Percentiles rank a stretch among this genome's conserved stretches.
Evolutionary conservation across 2,797 vertebrate genomes (phyloP).

Genomic region (Varecia variegata): DNA sequence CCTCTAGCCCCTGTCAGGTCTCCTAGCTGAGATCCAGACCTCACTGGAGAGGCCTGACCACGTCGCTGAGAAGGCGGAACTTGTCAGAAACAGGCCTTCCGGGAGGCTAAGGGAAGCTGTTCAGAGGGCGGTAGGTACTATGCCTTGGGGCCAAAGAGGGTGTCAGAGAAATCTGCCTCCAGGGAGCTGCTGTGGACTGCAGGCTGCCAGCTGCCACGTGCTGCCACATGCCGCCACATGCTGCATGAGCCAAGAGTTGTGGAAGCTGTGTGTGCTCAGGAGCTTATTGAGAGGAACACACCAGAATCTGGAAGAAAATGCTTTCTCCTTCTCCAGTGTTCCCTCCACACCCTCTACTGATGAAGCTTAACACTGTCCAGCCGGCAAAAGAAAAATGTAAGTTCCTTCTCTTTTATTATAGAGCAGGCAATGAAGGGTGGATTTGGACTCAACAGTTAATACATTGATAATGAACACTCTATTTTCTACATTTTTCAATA

Average conservation of each 20-base stretch:
- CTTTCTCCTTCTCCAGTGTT: neutral
- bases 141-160: too few relatives aligned
- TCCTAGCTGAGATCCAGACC: neutral
- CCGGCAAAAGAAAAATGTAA: neutral
- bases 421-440: neutral
- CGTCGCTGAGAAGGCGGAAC: neutral
- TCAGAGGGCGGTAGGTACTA: neutral
- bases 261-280: neutral
- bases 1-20: rapidly evolving
- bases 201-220: too few relatives aligned
- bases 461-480: neutral
- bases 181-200: neutral
- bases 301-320: neutral
- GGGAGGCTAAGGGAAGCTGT: neutral
- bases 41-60: neutral
- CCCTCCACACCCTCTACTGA: neutral
- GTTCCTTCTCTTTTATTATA: neutral
- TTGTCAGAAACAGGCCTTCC: neutral
- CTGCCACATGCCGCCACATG: rapidly evolving
- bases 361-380: neutral
- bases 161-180: neutral
- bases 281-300: neutral
- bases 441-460: neutral
- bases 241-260: neutral
- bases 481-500: neutral